A percentile compares a stretch with the other conserved stretches of the same genome.
These are phyloP conservation scores for Gallinago stenura DNA, from an alignment of 2,797 vertebrate genomes.

Conservation along the genomic window DNA sequence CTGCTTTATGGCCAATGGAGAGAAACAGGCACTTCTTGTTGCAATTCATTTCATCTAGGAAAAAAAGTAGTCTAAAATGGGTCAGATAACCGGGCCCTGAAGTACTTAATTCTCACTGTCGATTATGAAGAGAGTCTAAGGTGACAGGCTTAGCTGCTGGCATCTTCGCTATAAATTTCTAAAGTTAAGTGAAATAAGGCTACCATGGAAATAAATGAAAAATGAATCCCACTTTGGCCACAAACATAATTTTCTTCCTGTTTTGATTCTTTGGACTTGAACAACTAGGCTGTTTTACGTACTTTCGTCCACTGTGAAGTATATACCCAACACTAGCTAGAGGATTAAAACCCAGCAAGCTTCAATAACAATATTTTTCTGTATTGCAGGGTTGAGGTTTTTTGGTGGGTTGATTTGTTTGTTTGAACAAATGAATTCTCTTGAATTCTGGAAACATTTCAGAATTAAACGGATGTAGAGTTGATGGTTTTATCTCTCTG, in stretches of 20 bases:
- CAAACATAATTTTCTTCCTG: not conserved
- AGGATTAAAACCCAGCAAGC: not conserved
- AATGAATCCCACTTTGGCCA: not conserved
- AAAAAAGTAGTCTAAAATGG: not conserved
- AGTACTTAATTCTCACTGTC: not conserved
- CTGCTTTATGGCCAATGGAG: not conserved
- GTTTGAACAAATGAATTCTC: not conserved
- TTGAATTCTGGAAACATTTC: not conserved
- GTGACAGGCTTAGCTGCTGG: not conserved
- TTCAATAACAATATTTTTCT: not conserved
- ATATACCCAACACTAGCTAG: not conserved
- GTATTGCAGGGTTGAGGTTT: accelerated
- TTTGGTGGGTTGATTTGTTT: not conserved
- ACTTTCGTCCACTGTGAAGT: not conserved
- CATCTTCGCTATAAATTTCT: not conserved
- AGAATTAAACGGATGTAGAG: not conserved
- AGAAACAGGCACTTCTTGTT: not conserved
- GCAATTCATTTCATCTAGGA: not conserved
- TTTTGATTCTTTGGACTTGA: not conserved
- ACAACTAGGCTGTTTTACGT: not conserved
- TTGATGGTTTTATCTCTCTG: not conserved
- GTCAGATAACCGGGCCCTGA: not conserved
- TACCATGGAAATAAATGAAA: not conserved
- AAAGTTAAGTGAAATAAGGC: not conserved
- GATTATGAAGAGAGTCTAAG: not conserved